Conservation (phyloP, 2,797 vertebrate species). For the Melanitta fusca region DNA sequence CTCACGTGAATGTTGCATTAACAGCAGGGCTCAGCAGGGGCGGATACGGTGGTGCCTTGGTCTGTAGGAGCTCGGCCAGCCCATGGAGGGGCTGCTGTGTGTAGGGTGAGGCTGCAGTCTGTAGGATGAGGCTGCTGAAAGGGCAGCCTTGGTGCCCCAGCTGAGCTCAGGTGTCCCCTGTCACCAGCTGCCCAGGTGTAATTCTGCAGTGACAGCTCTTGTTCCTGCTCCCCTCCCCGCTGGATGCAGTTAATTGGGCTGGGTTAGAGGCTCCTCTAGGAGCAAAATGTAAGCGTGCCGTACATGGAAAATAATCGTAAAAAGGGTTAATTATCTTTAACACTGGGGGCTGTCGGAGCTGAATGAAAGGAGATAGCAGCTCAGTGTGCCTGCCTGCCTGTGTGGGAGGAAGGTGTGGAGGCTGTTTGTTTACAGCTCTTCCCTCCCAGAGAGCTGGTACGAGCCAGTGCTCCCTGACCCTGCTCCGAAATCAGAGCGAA, state of each 20-base stretch:
- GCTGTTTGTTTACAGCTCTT: constrained; percentile 61
- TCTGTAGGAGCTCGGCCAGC: rapidly evolving
- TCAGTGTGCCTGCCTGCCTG: background rate
- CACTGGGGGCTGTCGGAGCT: background rate
- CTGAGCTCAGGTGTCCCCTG: rapidly evolving
- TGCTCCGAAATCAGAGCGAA: constrained; percentile 19
- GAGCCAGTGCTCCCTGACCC: background rate
- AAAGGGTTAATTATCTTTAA: constrained; percentile 58
- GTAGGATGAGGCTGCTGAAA: background rate
- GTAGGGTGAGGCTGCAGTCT: background rate
- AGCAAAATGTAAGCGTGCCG: constrained; percentile 36
- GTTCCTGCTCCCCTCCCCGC: background rate
- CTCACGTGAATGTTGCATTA: background rate
- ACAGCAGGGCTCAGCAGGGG: background rate
- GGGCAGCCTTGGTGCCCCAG: rapidly evolving
- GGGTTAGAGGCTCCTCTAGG: background rate
- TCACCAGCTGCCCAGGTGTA: background rate
- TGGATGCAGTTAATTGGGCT: background rate
- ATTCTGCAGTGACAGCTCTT: background rate
- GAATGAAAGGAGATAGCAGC: constrained; percentile 34
- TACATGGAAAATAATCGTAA: background rate
- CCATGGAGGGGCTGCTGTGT: background rate
- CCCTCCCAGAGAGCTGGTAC: constrained; percentile 5
- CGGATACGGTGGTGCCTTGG: no score
- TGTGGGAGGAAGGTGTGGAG: constrained; percentile 42